Percentiles rank a stretch among this genome's conserved stretches.
Evolutionary conservation across 1,140 invertebrate species (phyloP).

Genomic region (Drosophila tsacasi): DNA sequence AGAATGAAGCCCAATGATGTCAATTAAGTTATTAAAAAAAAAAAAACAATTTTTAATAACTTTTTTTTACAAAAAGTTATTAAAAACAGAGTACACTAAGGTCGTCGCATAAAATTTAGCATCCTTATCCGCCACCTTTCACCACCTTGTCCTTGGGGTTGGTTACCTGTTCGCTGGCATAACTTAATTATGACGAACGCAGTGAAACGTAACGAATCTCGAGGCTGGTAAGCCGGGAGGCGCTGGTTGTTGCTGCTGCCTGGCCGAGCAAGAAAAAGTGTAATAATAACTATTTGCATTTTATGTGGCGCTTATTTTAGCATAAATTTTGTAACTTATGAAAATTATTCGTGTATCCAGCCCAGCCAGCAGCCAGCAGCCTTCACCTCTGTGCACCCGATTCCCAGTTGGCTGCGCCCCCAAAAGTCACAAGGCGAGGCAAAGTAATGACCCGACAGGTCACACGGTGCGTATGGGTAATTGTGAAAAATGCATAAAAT

Average conservation of each 20-base stretch:
- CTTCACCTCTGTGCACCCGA: conserved; percentile 9
- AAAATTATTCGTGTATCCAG: conserved; percentile 75
- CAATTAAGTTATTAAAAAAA: not conserved
- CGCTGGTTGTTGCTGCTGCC: conserved; percentile 5
- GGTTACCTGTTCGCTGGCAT: conserved; percentile 27
- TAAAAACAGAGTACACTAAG: not conserved
- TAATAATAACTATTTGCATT: conserved; percentile 84
- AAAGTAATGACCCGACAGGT: conserved; percentile 73
- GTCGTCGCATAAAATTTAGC: not conserved
- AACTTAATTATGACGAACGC: conserved; percentile 75
- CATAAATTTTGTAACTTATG: conserved; percentile 80
- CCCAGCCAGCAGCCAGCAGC: conserved; percentile 12
- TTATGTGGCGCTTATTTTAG: conserved; percentile 82
- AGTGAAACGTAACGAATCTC: conserved; percentile 35
- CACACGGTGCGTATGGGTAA: conserved; percentile 74
- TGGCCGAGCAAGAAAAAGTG: conserved; percentile 64
- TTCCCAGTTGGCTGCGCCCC: conserved; percentile 15
- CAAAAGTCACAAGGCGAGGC: conserved; percentile 56
- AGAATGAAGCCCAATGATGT: not conserved
- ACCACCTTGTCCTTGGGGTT: conserved; percentile 13
- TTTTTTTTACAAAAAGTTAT: not conserved
- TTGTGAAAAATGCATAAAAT: conserved; percentile 68
- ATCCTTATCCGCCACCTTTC: not conserved
- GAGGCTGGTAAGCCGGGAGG: conserved; percentile 20
- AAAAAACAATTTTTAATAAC: not conserved